Conservation (phyloP, 2,797 vertebrate genomes). For the Triplophysa yarkandensis region DNA sequence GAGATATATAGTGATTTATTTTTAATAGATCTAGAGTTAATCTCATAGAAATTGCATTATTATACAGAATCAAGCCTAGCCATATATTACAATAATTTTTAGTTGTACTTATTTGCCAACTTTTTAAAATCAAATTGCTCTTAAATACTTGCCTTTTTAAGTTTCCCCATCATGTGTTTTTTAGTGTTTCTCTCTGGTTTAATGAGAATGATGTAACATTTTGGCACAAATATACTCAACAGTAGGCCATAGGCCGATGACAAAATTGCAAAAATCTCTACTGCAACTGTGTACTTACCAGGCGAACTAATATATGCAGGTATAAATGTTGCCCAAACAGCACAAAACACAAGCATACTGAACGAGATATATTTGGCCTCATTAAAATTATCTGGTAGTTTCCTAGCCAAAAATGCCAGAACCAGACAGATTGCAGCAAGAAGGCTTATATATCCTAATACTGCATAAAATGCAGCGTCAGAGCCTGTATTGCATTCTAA, state of each 20-base stretch:
- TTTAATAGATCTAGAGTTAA: neutral
- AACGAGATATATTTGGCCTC: constrained; percentile 77
- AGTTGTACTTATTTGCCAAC: too few relatives aligned
- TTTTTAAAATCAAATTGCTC: neutral
- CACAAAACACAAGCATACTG: constrained; percentile 78
- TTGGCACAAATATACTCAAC: constrained; percentile 73
- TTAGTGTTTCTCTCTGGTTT: constrained; percentile 75
- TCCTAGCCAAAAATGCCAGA: constrained; percentile 75
- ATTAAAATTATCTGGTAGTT: constrained; percentile 77
- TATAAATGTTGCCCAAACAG: constrained; percentile 77
- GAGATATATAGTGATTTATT: neutral
- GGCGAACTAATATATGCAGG: constrained; percentile 77
- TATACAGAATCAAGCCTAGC: neutral
- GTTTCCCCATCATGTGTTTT: constrained; percentile 68
- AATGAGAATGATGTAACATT: constrained; percentile 75
- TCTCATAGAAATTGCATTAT: neutral
- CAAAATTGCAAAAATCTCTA: constrained; percentile 79
- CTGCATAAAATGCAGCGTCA: constrained; percentile 69
- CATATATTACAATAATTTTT: too few relatives aligned
- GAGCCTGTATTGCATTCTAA: constrained; percentile 77
- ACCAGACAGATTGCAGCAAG: constrained; percentile 69
- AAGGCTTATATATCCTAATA: constrained; percentile 76
- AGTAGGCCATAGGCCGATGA: constrained; percentile 73
- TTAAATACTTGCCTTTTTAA: constrained; percentile 18
- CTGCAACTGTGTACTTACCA: constrained; percentile 77